These are phyloP conservation scores for Emydoidea blandingii DNA, from an alignment of 2,797 vertebrate genomes.

Conservation along the genomic window DNA sequence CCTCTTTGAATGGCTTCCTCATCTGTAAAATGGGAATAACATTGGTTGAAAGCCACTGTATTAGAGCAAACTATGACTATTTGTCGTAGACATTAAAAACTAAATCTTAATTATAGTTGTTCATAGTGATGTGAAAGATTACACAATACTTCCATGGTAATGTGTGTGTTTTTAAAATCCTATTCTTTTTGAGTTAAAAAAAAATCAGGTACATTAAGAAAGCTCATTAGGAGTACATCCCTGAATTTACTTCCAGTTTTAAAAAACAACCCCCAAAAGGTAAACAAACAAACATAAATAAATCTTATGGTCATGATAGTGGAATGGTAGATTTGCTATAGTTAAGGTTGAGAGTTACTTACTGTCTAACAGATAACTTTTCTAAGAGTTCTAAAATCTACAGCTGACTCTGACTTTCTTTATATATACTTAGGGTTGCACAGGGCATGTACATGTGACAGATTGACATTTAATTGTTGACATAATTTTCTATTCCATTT, in stretches of 20 bases:
- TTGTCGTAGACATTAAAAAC: neutral
- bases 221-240: neutral
- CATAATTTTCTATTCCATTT: slow-evolving; percentile 40
- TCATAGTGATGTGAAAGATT: neutral
- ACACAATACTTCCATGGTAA: neutral
- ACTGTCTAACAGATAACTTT: neutral
- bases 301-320: neutral
- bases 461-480: neutral
- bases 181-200: neutral
- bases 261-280: neutral
- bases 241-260: neutral
- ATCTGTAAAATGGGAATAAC: neutral
- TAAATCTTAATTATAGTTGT: neutral
- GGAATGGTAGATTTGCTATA: neutral
- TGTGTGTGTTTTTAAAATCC: neutral
- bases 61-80: neutral
- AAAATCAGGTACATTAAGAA: neutral
- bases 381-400: neutral
- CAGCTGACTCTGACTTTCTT: neutral
- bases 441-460: neutral
- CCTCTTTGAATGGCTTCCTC: neutral
- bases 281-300: neutral
- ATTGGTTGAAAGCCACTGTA: neutral
- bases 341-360: neutral
- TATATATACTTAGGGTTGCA: neutral